Evolutionary conservation across 1,140 invertebrate species (phyloP), one percentile per base, ranked within the genome.

Genomic region (Onthophagus taurus): DNA sequence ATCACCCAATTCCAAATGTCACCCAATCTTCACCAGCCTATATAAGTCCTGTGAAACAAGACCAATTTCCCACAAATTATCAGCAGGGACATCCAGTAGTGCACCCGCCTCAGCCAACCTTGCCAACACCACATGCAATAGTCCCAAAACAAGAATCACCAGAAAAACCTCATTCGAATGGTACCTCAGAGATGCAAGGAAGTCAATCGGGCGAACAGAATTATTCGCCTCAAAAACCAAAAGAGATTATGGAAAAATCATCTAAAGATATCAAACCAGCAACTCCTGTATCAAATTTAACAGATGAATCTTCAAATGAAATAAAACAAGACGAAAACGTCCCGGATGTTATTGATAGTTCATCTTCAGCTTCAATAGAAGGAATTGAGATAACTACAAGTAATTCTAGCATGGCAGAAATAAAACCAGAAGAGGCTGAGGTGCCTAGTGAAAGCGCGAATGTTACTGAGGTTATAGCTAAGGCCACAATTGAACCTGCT

Each of bases 111-210:
- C 43, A 45, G 34, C 23, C 23, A 17, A 26, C 29, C 19, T 36
- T 17, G n/a, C 12, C 9, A 31, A 19, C 20, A 19, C 42, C 26
- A 2, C n/a, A n/a, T n/a, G 18, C 12, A 26, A n/a, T 39, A 9
- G 11, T 20, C n/a, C 34, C 17, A 9, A n/a, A 23, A 21, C 24
- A 35, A 14, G 13, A 47, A 18, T 17, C 48, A 12, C 8, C 35
- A 38, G 38, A 55, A 4, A 54, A 53, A 37, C 46, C 53, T 11
- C 55, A 57, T 34, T 50, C 55, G 4, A 57, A 57, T 35, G 55
- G 55, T 8, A 57, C 54, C 8, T 31, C 49, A 1, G 51, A 52
- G 31, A 34, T 38, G 12, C 47, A 50, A 44, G 31, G 44, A 12
- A 41, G 38, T 8, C 45, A 45, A 45, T 18, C 17, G 14, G n/a